A percentile compares a stretch with the other conserved stretches of the same genome.
phyloP scores from a whole-genome alignment of 35 echinoderm and acorn worm species.

The Nesometra sesokonis region DNA sequence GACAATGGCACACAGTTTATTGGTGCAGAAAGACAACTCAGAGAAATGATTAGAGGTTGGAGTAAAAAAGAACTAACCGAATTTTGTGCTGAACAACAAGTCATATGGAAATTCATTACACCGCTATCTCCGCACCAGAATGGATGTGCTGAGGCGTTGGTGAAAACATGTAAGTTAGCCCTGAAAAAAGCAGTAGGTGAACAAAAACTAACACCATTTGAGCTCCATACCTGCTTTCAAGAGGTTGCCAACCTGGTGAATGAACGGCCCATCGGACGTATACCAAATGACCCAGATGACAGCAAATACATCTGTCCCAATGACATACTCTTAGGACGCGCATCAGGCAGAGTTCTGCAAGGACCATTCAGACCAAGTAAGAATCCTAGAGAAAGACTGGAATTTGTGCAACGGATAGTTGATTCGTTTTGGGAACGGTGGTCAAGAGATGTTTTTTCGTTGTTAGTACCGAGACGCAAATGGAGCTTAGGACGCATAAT shows the following conservation, averaged over 20 bases:
- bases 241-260: conserved; percentile 38
- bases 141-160: conserved; percentile 49
- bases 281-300: conserved; percentile 33
- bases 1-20: too few relatives aligned
- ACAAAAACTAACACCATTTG: conserved; percentile 9
- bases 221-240: conserved; percentile 7
- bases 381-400: not conserved
- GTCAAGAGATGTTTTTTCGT: not conserved
- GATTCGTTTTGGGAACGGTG: conserved; percentile 1
- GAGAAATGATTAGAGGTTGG: conserved; percentile 34
- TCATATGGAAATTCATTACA: conserved; percentile 44
- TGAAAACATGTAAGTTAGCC: conserved; percentile 42
- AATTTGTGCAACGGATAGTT: conserved; percentile 3
- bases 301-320: conserved; percentile 28
- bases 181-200: not conserved
- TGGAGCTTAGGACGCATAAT: not conserved
- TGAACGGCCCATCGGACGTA: conserved; percentile 16
- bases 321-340: conserved; percentile 8
- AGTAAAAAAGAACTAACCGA: conserved; percentile 16
- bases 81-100: conserved; percentile 32
- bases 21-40: conserved; percentile 21
- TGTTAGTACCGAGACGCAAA: not conserved
- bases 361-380: not conserved
- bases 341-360: conserved; percentile 21
- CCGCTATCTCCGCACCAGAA: conserved; percentile 45